Conservation (phyloP, 2,113 vertebrate species). For the Willisornis vidua region DNA sequence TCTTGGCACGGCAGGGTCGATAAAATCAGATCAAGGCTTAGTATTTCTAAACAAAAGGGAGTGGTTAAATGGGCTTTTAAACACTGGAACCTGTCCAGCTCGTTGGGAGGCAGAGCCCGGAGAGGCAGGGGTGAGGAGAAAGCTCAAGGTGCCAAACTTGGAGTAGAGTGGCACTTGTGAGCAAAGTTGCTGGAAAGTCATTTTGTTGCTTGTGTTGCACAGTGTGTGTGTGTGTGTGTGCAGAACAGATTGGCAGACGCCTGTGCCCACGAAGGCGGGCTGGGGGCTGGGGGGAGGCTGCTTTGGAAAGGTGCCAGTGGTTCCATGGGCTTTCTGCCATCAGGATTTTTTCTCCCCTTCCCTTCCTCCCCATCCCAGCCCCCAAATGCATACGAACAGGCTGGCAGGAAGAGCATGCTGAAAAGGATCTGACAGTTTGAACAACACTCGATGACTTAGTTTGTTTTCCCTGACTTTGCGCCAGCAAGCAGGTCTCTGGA, state of each 20-base stretch:
- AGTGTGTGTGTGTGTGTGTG: neutral
- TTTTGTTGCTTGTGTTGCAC: constrained; percentile 25
- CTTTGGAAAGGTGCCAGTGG: constrained; percentile 67
- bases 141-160: constrained; percentile 43
- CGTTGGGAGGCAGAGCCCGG: constrained; percentile 20
- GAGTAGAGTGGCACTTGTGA: constrained; percentile 60
- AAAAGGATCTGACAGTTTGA: constrained; percentile 73
- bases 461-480: constrained; percentile 70
- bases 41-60: constrained; percentile 62
- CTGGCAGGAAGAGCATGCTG: constrained; percentile 68
- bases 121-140: constrained; percentile 3
- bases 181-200: constrained; percentile 70
- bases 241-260: constrained; percentile 70
- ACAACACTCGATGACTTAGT: constrained; percentile 72
- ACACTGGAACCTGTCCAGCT: constrained; percentile 67
- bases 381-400: constrained; percentile 6
- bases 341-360: neutral
- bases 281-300: constrained; percentile 31
- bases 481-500: constrained; percentile 58
- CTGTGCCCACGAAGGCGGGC: constrained; percentile 53
- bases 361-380: constrained; percentile 34
- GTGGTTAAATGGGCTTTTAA: constrained; percentile 64
- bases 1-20: constrained; percentile 53
- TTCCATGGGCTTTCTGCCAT: constrained; percentile 68
- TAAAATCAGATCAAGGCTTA: constrained; percentile 71